Percentiles rank a stretch among this genome's conserved stretches.
Conservation (phyloP, 1,140 invertebrate species). For the Drosophila mayri region DNA sequence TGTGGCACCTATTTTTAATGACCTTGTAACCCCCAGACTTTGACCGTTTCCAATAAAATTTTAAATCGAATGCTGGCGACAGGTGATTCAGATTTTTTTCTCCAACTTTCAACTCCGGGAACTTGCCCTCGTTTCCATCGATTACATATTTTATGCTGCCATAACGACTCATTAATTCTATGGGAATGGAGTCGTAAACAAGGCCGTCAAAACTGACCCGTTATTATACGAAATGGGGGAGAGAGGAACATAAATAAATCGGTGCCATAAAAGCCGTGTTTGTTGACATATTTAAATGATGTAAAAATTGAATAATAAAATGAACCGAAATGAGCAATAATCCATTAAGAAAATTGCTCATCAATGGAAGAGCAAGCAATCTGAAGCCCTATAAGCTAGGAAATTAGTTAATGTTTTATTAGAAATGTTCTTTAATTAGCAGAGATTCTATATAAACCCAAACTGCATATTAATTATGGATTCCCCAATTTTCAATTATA, state of each 20-base stretch:
- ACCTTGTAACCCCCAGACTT: conserved; percentile 15
- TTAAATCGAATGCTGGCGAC: conserved; percentile 31
- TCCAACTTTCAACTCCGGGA: not conserved
- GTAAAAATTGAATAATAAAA: conserved; percentile 48
- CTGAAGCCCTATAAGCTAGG: conserved; percentile 1
- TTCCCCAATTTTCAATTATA: conserved; percentile 9
- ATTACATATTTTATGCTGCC: conserved; percentile 41
- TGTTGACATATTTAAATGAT: conserved; percentile 48
- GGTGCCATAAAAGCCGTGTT: conserved; percentile 32
- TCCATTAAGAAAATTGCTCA: conserved; percentile 8
- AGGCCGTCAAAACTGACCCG: conserved; percentile 36
- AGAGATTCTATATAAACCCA: too few species aligned
- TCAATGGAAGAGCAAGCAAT: not conserved
- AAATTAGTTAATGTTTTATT: not conserved
- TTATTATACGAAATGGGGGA: conserved; percentile 31
- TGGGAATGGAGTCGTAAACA: conserved; percentile 39
- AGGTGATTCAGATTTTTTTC: conserved; percentile 31
- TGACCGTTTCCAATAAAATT: conserved; percentile 11
- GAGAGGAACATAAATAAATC: conserved; percentile 33
- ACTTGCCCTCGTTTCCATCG: conserved; percentile 29
- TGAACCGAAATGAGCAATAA: conserved; percentile 18
- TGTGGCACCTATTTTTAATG: conserved; percentile 11
- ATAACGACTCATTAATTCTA: conserved; percentile 52
- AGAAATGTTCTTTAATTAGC: not conserved
- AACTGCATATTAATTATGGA: not conserved